Conservation (phyloP, 2,888 invertebrate species). For the Acanthosepion esculentum region DNA sequence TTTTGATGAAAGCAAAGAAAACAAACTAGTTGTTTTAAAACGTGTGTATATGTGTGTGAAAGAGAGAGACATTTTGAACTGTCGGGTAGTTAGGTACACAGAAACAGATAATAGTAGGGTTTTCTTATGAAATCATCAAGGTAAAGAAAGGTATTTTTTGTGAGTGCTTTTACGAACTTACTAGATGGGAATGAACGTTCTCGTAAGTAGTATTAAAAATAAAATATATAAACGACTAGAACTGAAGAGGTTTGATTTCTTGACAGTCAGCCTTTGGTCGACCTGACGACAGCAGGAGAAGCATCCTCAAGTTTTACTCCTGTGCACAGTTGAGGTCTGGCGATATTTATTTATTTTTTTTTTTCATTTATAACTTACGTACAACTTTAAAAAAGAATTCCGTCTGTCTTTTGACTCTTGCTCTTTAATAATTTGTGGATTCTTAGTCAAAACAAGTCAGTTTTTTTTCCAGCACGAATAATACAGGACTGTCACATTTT, state of each 20-base stretch:
- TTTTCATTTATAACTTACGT: too few relatives aligned
- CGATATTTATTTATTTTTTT: too few relatives aligned
- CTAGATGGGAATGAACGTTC: background rate
- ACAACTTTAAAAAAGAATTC: too few relatives aligned
- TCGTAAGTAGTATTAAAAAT: background rate
- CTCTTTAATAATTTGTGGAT: too few relatives aligned
- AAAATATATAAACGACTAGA: background rate
- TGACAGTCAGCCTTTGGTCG: background rate
- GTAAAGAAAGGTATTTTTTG: background rate
- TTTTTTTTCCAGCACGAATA: too few relatives aligned
- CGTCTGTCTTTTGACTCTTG: too few relatives aligned
- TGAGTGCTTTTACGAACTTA: background rate
- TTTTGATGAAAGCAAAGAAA: too few relatives aligned
- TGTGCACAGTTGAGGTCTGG: too few relatives aligned
- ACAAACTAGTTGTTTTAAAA: too few relatives aligned
- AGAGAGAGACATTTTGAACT: background rate
- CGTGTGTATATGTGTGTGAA: background rate
- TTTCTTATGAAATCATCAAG: background rate
- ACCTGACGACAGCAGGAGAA: background rate
- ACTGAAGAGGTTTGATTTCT: background rate
- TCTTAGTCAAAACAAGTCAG: too few relatives aligned
- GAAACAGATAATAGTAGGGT: background rate
- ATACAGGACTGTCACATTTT: too few relatives aligned
- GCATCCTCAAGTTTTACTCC: too few relatives aligned
- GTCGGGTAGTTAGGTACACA: background rate